Percentiles rank a stretch among this genome's conserved stretches.
Evolutionary conservation across 64 coral and sea anemone genomes (phyloP).

Genomic region (Anthopleura sola): DNA sequence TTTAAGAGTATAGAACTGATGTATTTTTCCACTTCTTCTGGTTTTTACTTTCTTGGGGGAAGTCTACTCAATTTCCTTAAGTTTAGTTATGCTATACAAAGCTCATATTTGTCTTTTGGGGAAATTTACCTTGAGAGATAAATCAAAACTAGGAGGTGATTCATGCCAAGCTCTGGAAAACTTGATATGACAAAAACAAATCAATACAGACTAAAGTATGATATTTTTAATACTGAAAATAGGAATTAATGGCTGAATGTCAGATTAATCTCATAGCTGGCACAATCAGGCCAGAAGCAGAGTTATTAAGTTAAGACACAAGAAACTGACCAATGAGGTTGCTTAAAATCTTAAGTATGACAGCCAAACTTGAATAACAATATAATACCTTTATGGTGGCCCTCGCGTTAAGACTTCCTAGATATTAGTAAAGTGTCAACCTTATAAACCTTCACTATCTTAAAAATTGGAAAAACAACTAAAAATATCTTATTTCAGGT

Average conservation of each 20-base stretch:
- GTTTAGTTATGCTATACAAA: neutral
- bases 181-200: neutral
- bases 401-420: neutral
- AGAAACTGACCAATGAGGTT: neutral
- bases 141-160: neutral
- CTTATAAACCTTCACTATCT: neutral
- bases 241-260: slow-evolving; percentile 1
- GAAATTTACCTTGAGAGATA: neutral
- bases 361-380: neutral
- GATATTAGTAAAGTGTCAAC: neutral
- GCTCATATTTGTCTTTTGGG: neutral
- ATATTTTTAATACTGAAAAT: slow-evolving; percentile 12
- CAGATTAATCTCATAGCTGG: neutral
- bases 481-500: neutral
- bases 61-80: neutral
- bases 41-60: neutral
- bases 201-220: neutral
- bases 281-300: neutral
- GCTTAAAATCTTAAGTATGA: neutral
- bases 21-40: neutral
- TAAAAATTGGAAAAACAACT: neutral
- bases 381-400: neutral
- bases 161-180: neutral
- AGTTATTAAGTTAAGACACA: neutral
- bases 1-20: neutral